These are phyloP conservation scores for Drosophila tsacasi DNA, from an alignment of 1,140 invertebrate species.

Conservation along the genomic window DNA sequence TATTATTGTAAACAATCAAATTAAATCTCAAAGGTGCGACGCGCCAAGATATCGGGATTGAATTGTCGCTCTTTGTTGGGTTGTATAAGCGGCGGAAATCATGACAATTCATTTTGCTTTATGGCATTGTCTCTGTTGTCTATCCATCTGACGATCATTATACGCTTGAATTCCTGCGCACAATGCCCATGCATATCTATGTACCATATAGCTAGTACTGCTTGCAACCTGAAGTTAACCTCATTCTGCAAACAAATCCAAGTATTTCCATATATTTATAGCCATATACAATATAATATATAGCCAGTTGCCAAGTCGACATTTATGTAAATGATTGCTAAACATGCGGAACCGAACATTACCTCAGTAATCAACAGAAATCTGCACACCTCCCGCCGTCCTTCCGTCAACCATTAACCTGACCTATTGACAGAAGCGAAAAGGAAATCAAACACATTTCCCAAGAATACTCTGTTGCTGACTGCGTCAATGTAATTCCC, in stretches of 20 bases:
- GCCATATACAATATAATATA: conserved; percentile 10
- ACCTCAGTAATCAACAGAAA: conserved; percentile 30
- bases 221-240: conserved; percentile 47
- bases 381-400: conserved; percentile 11
- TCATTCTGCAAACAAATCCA: conserved; percentile 47
- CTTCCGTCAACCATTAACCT: conserved; percentile 19
- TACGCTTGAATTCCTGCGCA: conserved; percentile 65
- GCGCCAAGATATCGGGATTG: conserved; percentile 55
- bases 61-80: conserved; percentile 54
- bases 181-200: conserved; percentile 32
- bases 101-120: conserved; percentile 73
- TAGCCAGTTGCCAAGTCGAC: conserved; percentile 46
- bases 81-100: conserved; percentile 72
- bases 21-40: conserved; percentile 55
- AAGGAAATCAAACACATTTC: conserved; percentile 50
- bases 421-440: conserved; percentile 54
- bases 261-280: conserved; percentile 47
- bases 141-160: conserved; percentile 60
- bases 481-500: conserved; percentile 66
- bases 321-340: conserved; percentile 54
- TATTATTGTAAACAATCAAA: conserved; percentile 64
- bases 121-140: conserved; percentile 68
- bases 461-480: conserved; percentile 14
- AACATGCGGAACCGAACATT: conserved; percentile 32
- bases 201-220: not conserved